Percentiles rank a stretch among this genome's conserved stretches.
These are phyloP conservation scores for Xylocopa sonorina DNA, from an alignment of 1,140 invertebrate genomes.

Conservation along the genomic window DNA sequence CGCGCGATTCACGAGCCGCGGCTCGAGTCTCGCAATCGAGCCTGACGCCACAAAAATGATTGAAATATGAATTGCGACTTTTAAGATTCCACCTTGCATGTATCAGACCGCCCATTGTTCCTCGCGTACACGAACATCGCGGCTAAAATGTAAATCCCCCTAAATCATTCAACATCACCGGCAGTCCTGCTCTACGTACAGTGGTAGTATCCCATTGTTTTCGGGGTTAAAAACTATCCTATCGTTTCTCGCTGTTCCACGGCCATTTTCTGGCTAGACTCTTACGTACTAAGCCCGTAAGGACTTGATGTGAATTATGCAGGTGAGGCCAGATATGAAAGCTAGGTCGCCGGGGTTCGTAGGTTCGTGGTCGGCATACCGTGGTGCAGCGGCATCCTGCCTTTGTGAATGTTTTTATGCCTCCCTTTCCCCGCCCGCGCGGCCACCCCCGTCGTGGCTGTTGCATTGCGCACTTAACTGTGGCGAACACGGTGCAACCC, in stretches of 20 bases:
- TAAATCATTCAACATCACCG: background rate
- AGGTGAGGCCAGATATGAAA: slow-evolving; percentile 68
- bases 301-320: slow-evolving; percentile 54
- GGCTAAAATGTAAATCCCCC: too few relatives aligned
- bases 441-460: background rate
- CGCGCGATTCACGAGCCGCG: background rate
- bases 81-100: background rate
- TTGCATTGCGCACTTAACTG: background rate
- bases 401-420: slow-evolving; percentile 68
- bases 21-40: background rate
- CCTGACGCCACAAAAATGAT: background rate
- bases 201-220: slow-evolving; percentile 15
- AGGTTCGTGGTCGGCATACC: slow-evolving; percentile 66
- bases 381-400: slow-evolving; percentile 67
- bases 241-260: slow-evolving; percentile 8
- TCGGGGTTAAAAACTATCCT: background rate
- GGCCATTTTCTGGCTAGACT: slow-evolving; percentile 9
- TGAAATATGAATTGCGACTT: background rate
- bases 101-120: slow-evolving; percentile 2
- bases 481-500: background rate
- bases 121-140: background rate
- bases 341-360: slow-evolving; percentile 64
- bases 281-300: slow-evolving; percentile 14
- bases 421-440: slow-evolving; percentile 8
- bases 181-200: background rate